These are phyloP conservation scores for Gobionotothen gibberifrons DNA, from an alignment of 2,797 vertebrate species.

Conservation along the genomic window DNA sequence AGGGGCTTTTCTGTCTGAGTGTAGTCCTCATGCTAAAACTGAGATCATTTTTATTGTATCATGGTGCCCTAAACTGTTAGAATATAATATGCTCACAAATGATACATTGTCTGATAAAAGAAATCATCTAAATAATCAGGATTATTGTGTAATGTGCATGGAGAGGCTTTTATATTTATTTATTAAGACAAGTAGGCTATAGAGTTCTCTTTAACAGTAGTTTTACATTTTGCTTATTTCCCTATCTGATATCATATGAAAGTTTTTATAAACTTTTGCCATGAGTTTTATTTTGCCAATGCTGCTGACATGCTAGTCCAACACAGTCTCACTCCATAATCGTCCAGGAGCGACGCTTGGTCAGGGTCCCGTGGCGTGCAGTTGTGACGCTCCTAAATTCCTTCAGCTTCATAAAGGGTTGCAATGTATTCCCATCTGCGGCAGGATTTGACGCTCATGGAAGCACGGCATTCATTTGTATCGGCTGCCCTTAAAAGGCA, in stretches of 20 bases:
- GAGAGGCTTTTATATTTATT: not conserved
- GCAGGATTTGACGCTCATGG: too few species aligned
- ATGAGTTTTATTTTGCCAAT: too few species aligned
- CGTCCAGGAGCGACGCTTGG: too few species aligned
- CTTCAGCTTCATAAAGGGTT: too few species aligned
- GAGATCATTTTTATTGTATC: not conserved
- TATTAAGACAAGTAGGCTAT: not conserved
- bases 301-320: too few species aligned
- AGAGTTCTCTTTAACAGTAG: not conserved
- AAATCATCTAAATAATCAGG: not conserved
- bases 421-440: too few species aligned
- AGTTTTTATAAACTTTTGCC: too few species aligned
- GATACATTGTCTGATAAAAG: not conserved
- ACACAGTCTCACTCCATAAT: too few species aligned
- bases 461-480: too few species aligned
- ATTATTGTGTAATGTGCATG: not conserved
- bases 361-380: too few species aligned
- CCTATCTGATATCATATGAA: not conserved
- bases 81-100: not conserved
- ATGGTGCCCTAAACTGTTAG: not conserved
- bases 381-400: too few species aligned
- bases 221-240: not conserved
- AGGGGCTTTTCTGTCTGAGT: slow-evolving; percentile 3
- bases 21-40: not conserved
- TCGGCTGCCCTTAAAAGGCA: too few species aligned